Evolutionary conservation across 2,113 vertebrate species (phyloP).

Genomic region (Lipophrys pholis): DNA sequence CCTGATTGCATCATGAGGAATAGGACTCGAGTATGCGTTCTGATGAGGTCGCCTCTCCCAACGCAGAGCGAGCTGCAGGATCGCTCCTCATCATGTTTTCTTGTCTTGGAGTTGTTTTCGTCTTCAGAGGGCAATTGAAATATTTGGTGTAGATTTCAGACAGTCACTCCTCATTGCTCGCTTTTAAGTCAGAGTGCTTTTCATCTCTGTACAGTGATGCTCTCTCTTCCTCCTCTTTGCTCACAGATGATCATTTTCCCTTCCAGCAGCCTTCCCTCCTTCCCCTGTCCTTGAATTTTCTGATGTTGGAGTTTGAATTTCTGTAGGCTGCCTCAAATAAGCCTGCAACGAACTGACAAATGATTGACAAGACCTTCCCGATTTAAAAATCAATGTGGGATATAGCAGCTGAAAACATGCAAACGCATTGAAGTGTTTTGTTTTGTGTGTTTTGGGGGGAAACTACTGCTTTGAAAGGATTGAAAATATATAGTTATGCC

Average conservation of each 20-base stretch:
- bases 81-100: background rate
- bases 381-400: background rate
- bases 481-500: background rate
- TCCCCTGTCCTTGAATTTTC: conserved; percentile 11
- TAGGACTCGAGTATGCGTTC: background rate
- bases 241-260: background rate
- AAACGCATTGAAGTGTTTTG: background rate
- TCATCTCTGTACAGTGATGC: conserved; percentile 27
- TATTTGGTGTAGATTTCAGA: conserved; percentile 19
- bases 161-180: conserved; percentile 19
- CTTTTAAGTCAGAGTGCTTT: conserved; percentile 46
- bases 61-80: background rate
- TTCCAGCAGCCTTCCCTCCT: background rate
- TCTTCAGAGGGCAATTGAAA: conserved; percentile 22
- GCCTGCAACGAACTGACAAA: background rate
- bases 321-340: conserved; percentile 19
- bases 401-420: background rate
- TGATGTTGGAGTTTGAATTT: conserved; percentile 5
- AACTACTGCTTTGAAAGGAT: background rate
- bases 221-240: conserved; percentile 3
- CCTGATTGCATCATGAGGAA: background rate
- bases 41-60: background rate
- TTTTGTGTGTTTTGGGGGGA: background rate
- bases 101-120: conserved; percentile 9
- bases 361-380: conserved; percentile 9